A percentile compares a stretch with the other conserved stretches of the same genome.
Evolutionary conservation across 2,888 invertebrate species (phyloP).

Genomic region (Acanthococcus lagerstroemiae): DNA sequence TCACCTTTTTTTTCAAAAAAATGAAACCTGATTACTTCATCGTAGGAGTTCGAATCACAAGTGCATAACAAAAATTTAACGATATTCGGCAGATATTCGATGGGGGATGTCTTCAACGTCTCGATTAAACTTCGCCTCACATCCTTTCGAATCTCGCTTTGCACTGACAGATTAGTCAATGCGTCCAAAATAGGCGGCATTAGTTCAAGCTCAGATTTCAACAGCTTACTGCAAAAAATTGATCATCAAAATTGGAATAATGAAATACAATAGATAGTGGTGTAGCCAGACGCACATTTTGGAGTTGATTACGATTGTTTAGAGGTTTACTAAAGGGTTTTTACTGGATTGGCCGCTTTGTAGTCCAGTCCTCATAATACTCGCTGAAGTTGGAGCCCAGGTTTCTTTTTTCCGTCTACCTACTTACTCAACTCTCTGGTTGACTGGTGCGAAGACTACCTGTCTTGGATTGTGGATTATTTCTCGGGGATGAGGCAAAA

Average conservation of each 20-base stretch:
- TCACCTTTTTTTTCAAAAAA: background rate
- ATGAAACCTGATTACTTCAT: constrained; percentile 36
- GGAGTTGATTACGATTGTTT: background rate
- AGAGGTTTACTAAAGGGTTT: background rate
- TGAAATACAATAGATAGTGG: too few relatives aligned
- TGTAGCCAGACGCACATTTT: too few relatives aligned
- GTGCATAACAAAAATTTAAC: constrained; percentile 39
- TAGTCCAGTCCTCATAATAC: too few relatives aligned
- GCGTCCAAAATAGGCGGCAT: constrained; percentile 57
- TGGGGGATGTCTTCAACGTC: constrained; percentile 38
- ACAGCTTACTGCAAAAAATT: constrained; percentile 45
- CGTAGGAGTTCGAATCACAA: constrained; percentile 33
- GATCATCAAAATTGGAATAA: too few relatives aligned
- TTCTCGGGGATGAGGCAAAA: too few relatives aligned
- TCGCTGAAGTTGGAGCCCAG: too few relatives aligned
- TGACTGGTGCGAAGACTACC: too few relatives aligned
- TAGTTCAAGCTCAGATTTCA: constrained; percentile 50
- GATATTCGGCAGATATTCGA: constrained; percentile 41
- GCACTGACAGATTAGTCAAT: constrained; percentile 53
- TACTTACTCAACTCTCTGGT: too few relatives aligned
- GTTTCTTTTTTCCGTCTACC: too few relatives aligned
- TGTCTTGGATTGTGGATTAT: too few relatives aligned
- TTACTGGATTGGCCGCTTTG: too few relatives aligned
- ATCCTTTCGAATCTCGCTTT: constrained; percentile 49
- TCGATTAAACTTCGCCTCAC: constrained; percentile 48